phyloP scores from a whole-genome alignment of 2,797 vertebrate genomes.

The Phylloscopus collybita region DNA sequence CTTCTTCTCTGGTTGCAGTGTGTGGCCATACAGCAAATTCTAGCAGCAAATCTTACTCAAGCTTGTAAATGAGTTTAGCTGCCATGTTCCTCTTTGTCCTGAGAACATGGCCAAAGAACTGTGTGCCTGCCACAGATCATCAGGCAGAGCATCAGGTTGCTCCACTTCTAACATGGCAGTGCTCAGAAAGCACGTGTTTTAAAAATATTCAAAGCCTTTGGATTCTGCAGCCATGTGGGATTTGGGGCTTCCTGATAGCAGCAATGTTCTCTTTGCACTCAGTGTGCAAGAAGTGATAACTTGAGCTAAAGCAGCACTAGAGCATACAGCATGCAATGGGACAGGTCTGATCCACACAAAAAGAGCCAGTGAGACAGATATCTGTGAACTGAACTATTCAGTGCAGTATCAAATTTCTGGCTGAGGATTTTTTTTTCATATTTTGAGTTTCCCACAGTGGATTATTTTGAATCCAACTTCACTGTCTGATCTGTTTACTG shows the following conservation, averaged over 20 bases:
- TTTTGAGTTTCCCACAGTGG: neutral
- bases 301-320: neutral
- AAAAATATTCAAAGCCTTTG: neutral
- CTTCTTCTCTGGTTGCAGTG: neutral
- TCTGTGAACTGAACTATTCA: neutral
- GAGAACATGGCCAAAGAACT: neutral
- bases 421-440: neutral
- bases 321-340: neutral
- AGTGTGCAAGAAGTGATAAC: neutral
- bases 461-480: neutral
- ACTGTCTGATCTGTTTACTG: slow-evolving; percentile 40
- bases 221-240: neutral
- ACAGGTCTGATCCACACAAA: neutral
- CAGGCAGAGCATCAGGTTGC: rapidly evolving
- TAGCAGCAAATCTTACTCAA: neutral
- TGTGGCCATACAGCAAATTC: neutral
- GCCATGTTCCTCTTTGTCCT: neutral
- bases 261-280: neutral
- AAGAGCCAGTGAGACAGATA: neutral
- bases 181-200: neutral
- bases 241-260: slow-evolving; percentile 8
- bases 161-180: neutral
- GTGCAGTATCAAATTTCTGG: neutral
- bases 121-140: neutral
- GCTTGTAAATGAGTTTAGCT: neutral